Conservation (phyloP, 2,113 vertebrate species). For the Pollimyrus isidori region DNA sequence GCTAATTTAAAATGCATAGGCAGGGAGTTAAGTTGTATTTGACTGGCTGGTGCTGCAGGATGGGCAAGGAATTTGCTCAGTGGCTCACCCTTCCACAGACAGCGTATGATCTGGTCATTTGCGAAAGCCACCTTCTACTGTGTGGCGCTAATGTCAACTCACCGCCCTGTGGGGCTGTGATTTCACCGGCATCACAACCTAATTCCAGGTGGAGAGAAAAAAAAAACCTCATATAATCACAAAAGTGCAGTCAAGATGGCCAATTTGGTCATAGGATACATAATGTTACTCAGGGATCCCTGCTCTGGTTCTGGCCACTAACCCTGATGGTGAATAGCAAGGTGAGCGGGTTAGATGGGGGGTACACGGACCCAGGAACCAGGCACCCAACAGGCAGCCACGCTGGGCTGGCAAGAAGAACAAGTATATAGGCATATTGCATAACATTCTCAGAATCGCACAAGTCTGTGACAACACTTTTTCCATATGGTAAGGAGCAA, state of each 20-base stretch:
- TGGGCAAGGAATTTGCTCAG: background rate
- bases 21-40: background rate
- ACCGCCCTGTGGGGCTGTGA: background rate
- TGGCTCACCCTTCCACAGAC: background rate
- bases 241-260: background rate
- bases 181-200: background rate
- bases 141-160: background rate
- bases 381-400: background rate
- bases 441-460: background rate
- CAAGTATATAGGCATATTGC: background rate
- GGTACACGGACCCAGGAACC: background rate
- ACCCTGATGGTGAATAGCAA: background rate
- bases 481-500: background rate
- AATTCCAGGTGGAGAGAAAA: background rate
- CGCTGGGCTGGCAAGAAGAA: background rate
- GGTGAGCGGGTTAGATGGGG: background rate
- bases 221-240: background rate
- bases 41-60: background rate
- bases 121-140: background rate
- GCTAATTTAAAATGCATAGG: background rate
- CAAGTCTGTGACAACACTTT: background rate
- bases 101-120: background rate
- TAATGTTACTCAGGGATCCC: background rate
- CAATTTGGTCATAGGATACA: background rate
- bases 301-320: background rate